phyloP scores from a whole-genome alignment of 2,113 vertebrate genomes.

The Sminthopsis crassicaudata region DNA sequence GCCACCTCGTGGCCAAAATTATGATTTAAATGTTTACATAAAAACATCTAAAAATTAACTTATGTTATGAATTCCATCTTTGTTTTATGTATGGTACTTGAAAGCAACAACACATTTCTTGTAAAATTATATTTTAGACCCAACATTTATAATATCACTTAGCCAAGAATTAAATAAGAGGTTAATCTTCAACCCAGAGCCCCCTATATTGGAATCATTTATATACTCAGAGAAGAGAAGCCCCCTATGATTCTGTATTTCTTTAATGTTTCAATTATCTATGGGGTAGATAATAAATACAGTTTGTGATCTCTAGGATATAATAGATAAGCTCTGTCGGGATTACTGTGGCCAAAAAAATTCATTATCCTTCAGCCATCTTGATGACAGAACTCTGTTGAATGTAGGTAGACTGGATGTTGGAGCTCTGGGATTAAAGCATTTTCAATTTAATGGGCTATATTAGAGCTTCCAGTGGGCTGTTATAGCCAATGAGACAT shows the following conservation, averaged over 20 bases:
- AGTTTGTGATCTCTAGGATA: not conserved
- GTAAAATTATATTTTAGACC: not conserved
- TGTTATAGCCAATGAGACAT: not conserved
- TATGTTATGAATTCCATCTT: not conserved
- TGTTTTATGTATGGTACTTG: not conserved
- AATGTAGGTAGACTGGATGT: not conserved
- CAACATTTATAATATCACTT: not conserved
- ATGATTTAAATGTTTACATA: not conserved
- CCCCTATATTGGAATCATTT: not conserved
- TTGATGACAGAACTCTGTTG: not conserved
- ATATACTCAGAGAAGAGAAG: not conserved
- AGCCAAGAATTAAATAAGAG: not conserved
- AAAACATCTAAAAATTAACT: slow-evolving; percentile 18
- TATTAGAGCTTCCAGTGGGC: not conserved
- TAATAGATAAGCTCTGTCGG: not conserved
- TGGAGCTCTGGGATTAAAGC: not conserved
- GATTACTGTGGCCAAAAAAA: not conserved
- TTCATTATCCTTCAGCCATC: not conserved
- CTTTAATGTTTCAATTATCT: not conserved
- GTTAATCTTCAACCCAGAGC: not conserved
- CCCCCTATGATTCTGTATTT: not conserved
- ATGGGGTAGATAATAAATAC: not conserved
- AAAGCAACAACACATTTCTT: slow-evolving; percentile 32
- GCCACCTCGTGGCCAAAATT: slow-evolving; percentile 80
- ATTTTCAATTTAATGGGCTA: not conserved